phyloP scores from a whole-genome alignment of 2,888 invertebrate species.

The Synergus japonicus region DNA sequence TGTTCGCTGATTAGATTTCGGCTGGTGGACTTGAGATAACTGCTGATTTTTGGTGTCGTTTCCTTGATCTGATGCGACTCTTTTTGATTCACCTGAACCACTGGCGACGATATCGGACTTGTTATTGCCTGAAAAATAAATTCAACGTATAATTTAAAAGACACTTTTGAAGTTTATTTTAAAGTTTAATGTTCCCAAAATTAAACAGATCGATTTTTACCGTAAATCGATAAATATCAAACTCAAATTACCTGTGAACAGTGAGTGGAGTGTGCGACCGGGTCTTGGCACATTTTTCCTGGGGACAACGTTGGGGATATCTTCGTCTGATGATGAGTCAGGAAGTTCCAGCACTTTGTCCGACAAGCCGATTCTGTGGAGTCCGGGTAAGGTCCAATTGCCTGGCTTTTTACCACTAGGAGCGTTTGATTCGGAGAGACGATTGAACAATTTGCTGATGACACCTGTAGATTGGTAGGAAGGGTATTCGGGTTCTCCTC shows the following conservation, averaged over 20 bases:
- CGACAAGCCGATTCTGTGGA: constrained; percentile 62
- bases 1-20: constrained; percentile 55
- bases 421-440: constrained; percentile 56
- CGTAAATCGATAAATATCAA: constrained; percentile 6
- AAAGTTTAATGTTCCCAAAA: too few species aligned
- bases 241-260: constrained; percentile 68
- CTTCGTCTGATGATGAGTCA: constrained; percentile 47
- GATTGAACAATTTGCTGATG: constrained; percentile 60
- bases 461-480: constrained; percentile 52
- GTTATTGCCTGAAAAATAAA: constrained; percentile 65
- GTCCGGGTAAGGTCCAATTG: constrained; percentile 63
- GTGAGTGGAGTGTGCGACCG: constrained; percentile 65
- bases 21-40: constrained; percentile 28
- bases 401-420: constrained; percentile 61
- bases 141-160: constrained; percentile 12
- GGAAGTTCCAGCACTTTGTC: constrained; percentile 42
- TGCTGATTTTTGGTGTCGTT: constrained; percentile 24
- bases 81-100: constrained; percentile 53
- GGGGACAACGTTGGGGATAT: constrained; percentile 51
- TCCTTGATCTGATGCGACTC: constrained; percentile 34
- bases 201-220: too few species aligned
- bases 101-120: constrained; percentile 69
- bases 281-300: background rate
- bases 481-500: constrained; percentile 56
- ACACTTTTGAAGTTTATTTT: too few species aligned